phyloP scores from a whole-genome alignment of 2,113 vertebrate genomes.

The Oreochromis niloticus region DNA sequence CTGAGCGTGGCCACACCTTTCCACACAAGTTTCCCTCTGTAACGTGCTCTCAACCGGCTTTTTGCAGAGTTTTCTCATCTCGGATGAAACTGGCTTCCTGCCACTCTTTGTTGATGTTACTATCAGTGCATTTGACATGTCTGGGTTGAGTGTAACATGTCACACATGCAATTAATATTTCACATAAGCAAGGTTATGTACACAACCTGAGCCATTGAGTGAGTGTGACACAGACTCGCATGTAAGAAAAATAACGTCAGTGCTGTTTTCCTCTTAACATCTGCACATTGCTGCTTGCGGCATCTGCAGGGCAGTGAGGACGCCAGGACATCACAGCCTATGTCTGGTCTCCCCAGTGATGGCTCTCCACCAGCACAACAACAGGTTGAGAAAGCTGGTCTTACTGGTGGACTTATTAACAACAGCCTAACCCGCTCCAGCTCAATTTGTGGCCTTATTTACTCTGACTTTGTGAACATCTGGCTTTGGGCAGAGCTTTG shows the following conservation, averaged over 20 bases:
- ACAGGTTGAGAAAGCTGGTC: conserved; percentile 49
- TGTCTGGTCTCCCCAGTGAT: conserved; percentile 55
- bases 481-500: not conserved
- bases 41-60: not conserved
- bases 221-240: not conserved
- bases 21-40: not conserved
- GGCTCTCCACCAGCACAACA: conserved; percentile 56
- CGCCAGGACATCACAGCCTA: conserved; percentile 57
- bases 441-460: not conserved
- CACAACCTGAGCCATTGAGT: not conserved
- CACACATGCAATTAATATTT: not conserved
- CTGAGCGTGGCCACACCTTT: not conserved
- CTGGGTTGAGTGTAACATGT: not conserved
- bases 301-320: conserved; percentile 67
- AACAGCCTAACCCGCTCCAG: conserved; percentile 43
- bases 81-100: not conserved
- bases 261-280: conserved; percentile 34
- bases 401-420: conserved; percentile 37
- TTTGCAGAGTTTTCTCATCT: not conserved
- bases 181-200: not conserved
- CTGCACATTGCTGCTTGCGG: conserved; percentile 58
- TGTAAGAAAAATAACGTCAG: not conserved
- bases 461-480: conserved; percentile 15
- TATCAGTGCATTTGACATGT: not conserved
- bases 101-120: not conserved